Evolutionary conservation across 2,888 invertebrate genomes (phyloP), one percentile per base, ranked within the genome.

Genomic region (Oscheius onirici): DNA sequence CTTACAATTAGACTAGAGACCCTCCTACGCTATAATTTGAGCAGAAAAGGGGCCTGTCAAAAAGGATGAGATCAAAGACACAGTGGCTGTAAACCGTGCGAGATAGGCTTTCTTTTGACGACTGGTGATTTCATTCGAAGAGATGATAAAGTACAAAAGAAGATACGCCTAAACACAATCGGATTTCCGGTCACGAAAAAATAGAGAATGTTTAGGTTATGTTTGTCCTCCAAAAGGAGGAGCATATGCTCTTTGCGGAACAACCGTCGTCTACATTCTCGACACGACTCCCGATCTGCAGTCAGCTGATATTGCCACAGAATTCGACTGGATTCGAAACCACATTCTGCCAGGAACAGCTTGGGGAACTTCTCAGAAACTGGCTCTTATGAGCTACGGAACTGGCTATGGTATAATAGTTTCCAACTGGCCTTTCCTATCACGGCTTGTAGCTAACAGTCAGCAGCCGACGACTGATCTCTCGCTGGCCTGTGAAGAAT

Each of bases 341-440:
- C 20, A 63, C 34, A 63, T 63, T 20, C 22, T 63, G 11, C 63
- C 63, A 5, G 63, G 63, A 28, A 63, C 63, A 10, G 63, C 63
- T 3, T 63, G 46, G 46, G 63, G 63, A 49, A 63, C 63, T 1
- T 11, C 13, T 3, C 63, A 63, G 22, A 22, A 34, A 11, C 26
- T 55, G 5, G 26, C 55, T 24, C 26, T 55, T 13, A 40, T 57
- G 57, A 15, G 6, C 11, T 17, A 57, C 6, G 49, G 49, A 49
- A 49, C 49, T 10, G 49, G 49, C 17, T 20, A 49, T 17, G n/a
- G 28, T 26, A 11, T 26, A 15, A 24, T n/a, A 6, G 15, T 13
- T 13, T 26, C 28, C 26, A 22, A n/a, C n/a, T 26, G n/a, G 26
- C 26, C 6, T 22, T 26, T 26, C 28, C 55, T 55, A n/a, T 11